phyloP scores from a whole-genome alignment of 2,113 vertebrate genomes.

The Ameiurus melas region DNA sequence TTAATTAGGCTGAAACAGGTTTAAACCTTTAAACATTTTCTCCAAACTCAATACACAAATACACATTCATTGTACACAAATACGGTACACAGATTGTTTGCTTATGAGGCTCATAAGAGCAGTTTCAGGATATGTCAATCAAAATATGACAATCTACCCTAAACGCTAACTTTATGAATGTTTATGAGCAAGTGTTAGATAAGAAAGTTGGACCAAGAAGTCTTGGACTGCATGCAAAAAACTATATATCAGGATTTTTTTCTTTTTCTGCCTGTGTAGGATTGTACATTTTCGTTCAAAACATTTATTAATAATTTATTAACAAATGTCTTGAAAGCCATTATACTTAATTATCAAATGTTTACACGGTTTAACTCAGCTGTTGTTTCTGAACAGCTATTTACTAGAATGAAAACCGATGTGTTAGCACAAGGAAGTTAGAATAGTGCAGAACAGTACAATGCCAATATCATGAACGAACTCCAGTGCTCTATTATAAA shows the following conservation, averaged over 20 bases:
- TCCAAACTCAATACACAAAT: not conserved
- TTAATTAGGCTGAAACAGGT: not conserved
- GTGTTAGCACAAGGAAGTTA: not conserved
- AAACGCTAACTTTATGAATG: not conserved
- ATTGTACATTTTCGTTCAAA: not conserved
- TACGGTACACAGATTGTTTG: not conserved
- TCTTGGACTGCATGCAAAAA: not conserved
- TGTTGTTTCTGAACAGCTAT: not conserved
- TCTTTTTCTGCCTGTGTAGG: not conserved
- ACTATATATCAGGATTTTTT: not conserved
- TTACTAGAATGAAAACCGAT: not conserved
- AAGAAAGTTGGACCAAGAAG: not conserved
- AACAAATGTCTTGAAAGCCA: not conserved
- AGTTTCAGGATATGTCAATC: not conserved
- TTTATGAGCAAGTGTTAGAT: not conserved
- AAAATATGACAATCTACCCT: not conserved
- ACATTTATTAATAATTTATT: not conserved
- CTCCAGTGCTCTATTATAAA: not conserved
- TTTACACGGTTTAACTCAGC: not conserved
- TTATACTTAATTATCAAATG: not conserved
- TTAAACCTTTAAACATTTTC: not conserved
- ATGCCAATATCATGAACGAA: not conserved
- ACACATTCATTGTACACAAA: not conserved
- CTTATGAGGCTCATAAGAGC: not conserved
- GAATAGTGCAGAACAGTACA: not conserved